These are phyloP conservation scores for Dyspetes luteomarginatus DNA, from an alignment of 2,888 invertebrate genomes.

Conservation along the genomic window DNA sequence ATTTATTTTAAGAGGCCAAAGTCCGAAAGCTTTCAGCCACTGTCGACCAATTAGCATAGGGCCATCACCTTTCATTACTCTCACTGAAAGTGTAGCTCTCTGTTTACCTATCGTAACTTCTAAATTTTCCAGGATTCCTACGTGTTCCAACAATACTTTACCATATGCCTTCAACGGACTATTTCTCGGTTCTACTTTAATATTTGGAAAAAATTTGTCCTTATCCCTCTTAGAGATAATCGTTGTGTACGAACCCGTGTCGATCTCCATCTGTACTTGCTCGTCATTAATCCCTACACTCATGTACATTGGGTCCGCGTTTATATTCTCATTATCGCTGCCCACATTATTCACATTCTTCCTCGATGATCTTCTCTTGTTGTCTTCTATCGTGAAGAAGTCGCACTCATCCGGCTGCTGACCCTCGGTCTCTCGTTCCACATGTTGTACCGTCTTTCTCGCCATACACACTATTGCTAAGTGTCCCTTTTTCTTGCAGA, in stretches of 20 bases:
- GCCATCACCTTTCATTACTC: constrained; percentile 5
- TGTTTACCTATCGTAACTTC: background rate
- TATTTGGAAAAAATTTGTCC: background rate
- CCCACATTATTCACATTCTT: background rate
- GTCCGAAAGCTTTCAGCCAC: constrained; percentile 11
- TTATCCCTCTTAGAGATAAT: background rate
- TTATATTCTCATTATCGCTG: background rate
- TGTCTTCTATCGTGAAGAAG: too few relatives aligned
- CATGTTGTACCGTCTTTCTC: background rate
- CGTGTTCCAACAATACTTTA: constrained; percentile 1
- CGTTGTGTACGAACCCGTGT: background rate
- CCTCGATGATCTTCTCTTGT: too few relatives aligned
- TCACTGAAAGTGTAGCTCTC: background rate
- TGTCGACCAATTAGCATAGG: background rate
- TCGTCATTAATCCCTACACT: background rate
- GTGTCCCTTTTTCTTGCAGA: background rate
- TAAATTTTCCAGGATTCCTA: background rate
- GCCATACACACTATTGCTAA: background rate
- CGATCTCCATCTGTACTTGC: background rate
- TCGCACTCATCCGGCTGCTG: too few relatives aligned
- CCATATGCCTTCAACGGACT: background rate
- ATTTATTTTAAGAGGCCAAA: constrained; percentile 12
- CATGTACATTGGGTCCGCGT: background rate
- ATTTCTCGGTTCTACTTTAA: background rate
- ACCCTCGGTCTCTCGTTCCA: too few relatives aligned